These are phyloP conservation scores for Naja naja DNA, from an alignment of 2,113 vertebrate genomes.

Conservation along the genomic window DNA sequence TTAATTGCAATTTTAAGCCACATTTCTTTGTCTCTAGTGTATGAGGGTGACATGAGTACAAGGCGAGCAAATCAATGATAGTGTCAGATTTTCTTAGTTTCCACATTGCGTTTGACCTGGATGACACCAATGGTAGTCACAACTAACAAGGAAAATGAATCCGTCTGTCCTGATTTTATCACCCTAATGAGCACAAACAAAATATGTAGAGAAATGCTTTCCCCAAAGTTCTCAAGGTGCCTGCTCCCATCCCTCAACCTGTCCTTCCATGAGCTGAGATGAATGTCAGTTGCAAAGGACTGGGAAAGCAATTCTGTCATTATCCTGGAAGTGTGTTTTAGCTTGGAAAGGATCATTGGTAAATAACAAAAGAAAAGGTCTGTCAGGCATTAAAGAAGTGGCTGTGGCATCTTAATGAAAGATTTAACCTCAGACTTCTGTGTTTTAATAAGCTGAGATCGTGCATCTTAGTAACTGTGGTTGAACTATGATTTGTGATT, in stretches of 20 bases:
- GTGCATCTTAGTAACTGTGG: not conserved
- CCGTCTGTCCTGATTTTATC: not conserved
- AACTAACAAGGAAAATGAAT: constrained; percentile 23
- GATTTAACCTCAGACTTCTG: not conserved
- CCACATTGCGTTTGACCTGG: constrained; percentile 53
- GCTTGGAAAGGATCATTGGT: not conserved
- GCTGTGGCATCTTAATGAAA: not conserved
- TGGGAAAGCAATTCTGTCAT: not conserved
- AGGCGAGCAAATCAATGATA: constrained; percentile 65
- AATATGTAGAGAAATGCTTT: constrained; percentile 5
- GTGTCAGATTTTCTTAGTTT: constrained; percentile 62
- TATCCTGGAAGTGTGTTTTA: not conserved
- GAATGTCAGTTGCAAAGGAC: not conserved
- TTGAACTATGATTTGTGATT: not conserved
- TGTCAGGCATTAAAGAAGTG: not conserved
- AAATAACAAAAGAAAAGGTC: not conserved
- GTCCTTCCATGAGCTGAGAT: not conserved
- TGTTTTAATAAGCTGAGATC: not conserved
- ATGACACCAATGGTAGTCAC: constrained; percentile 18
- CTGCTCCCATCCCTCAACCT: not conserved
- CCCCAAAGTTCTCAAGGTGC: not conserved
- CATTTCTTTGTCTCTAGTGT: constrained; percentile 54
- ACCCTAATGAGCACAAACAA: constrained; percentile 35
- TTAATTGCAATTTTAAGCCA: constrained; percentile 67
- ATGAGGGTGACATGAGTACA: constrained; percentile 48